Evolutionary conservation across 2,797 vertebrate species (phyloP), one percentile per base, ranked within the genome.

Genomic region (Benthosema pterotum): DNA sequence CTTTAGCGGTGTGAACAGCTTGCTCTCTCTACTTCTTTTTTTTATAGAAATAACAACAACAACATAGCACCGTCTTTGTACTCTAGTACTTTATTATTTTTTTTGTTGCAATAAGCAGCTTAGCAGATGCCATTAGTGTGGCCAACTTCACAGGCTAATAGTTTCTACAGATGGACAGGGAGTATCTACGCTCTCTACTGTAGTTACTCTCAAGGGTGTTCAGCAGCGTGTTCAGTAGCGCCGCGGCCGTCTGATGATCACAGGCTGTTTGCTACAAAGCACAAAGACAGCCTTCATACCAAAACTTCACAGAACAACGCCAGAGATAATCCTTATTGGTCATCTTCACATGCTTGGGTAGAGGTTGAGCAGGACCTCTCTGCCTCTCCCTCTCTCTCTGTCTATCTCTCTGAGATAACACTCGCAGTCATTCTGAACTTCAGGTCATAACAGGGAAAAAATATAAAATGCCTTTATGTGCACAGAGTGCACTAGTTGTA

Each of bases 201-300:
- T 32, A 45, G 66, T 55, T 55, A 32, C 17, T 52, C 52, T 50
- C 11, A 15, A 51, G 52, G 66, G 52, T 48, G 6, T 16, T 43
- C 45, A 14, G 57, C 8, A 16, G 28, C 16, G 17, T 32, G 14
- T 14, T n/a, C 47, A 14, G 47, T 17, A 8, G 47, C 12, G 47
- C 63, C 16, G 42, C 6, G 61, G 45, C 56, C 42, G 4, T 63
- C 67, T 65, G 58, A 43, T 43, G 65, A 61, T 64, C 45, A 16
- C 3, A 75, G n/a, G 11, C 32, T 19, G 16, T 59, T 57, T n/a
- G 54, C 64, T 32, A 55, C 57, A 42, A 63, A 63, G 52, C 47
- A 57, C 49, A 60, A 47, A 55, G 32, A 48, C 42, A 15, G 56
- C 32, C 55, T 75, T 67, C 13, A 47, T 2, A 32, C 46, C 46